Evolutionary conservation across 2,888 invertebrate genomes (phyloP), one percentile per base, ranked within the genome.

Genomic region (Drosophila meridiana): DNA sequence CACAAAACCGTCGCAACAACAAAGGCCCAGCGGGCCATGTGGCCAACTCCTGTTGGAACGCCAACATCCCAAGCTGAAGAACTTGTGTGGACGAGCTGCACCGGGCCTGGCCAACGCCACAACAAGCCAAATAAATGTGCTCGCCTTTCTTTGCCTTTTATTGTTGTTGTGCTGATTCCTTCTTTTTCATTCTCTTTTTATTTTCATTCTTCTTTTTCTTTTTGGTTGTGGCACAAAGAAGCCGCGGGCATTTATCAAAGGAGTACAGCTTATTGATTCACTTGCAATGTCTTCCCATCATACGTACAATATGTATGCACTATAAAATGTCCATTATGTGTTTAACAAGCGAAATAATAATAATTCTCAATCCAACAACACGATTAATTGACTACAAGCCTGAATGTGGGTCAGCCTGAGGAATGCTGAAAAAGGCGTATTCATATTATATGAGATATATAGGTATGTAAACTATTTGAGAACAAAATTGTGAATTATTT

Each of bases 71-170:
- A 5, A 50, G 34, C 20, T 38, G 13, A 30, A 42, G 13, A 63
- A 13, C 52, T 71, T 61, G 65, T 52, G 14, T 20, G 53, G 11
- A 53, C 36, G 26, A 36, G 26, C 53, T 53, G 53, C 26, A 38
- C 14, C 38, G 20, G 30, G n/a, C 20, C 56, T 32, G 26, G 55
- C 45, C 45, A 73, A 67, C 28, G 74, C 84, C 84, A 71, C 84
- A 87, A 84, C 87, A 84, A 84, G 89, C 84, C 85, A 84, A 84
- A 84, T 89, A 84, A 89, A 89, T 84, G 85, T 83, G 68, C 69
- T 76, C 71, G 65, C 67, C 55, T 74, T 71, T 53, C 67, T 52
- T 68, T 60, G 48, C 59, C 43, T 38, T 36, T n/a, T n/a, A 47
- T 42, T 40, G 38, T 48, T 67, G 67, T 47, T 68, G 28, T 53